Conservation (phyloP, 2,888 invertebrate species). For the Penaeus monodon region DNA sequence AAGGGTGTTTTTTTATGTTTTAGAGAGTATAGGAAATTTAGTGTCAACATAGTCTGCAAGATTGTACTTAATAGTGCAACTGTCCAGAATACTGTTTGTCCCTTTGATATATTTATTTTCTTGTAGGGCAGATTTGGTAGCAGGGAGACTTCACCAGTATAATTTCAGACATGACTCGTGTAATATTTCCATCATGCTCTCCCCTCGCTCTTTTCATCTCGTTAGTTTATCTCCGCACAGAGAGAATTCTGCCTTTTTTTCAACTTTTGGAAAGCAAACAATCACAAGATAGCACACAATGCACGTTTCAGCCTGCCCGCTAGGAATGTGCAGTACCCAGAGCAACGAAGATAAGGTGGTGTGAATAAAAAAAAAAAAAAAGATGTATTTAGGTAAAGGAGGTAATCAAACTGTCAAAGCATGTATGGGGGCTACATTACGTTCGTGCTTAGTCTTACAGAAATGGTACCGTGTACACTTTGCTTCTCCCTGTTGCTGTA, state of each 20-base stretch:
- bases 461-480: conserved; percentile 12
- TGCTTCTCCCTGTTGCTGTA: conserved; percentile 26
- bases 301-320: neutral
- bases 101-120: conserved; percentile 20
- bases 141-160: neutral
- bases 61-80: conserved; percentile 44
- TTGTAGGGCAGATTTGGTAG: conserved; percentile 13
- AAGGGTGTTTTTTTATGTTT: conserved; percentile 8
- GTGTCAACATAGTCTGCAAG: conserved; percentile 11
- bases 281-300: neutral
- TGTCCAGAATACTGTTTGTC: conserved; percentile 27
- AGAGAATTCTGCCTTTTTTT: too few species aligned
- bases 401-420: neutral
- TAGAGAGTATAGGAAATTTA: conserved; percentile 15
- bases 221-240: too few species aligned
- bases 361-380: conserved; percentile 6
- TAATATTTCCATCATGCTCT: too few species aligned
- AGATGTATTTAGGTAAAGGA: neutral
- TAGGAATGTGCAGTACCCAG: neutral
- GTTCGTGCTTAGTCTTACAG: conserved; percentile 1
- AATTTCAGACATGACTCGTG: too few species aligned
- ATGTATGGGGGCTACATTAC: neutral
- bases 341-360: conserved; percentile 19
- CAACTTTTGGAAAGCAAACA: too few species aligned
- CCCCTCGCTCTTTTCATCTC: too few species aligned